Base-by-base conservation (phyloP, 2,888 invertebrate species). In the Erannis defoliaria region DNA sequence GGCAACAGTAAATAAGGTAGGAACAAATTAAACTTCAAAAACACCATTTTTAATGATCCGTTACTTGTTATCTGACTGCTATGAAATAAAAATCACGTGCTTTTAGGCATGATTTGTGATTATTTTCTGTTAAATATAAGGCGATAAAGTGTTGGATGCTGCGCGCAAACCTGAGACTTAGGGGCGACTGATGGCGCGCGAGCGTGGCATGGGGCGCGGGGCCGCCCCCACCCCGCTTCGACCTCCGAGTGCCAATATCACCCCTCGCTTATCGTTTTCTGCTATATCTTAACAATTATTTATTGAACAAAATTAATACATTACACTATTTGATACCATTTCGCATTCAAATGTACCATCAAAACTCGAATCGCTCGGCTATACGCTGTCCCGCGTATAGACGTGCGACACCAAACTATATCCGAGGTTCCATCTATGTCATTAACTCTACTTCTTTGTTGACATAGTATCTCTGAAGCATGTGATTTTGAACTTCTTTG, bases 121-220 rank as follows among this genome's bases (percentile, higher is more conserved):
- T 58, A 66, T 66, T 69, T 70, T 59, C 54, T 55, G 46, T 37
- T 53, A 48, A 46, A 67, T 61, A 62, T 31, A 56, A 75, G 61
- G 68, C 74, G 80, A 75, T 81, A 81, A 81, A 80, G 72, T 70
- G 78, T 73, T 73, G 79, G 88, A 90, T 90, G 90, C 89, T 91
- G 90, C 81, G 90, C 81, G 82, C 90, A 86, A 90, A 90, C 88
- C 89, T 89, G 88, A 87, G 90, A 90, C 91, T 90, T 86, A 78
- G 87, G 87, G 89, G 86, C 92, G 85, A 92, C 92, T 92, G 90
- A 86, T 84, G 86, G 82, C 80, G 76, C 80, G 73, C 79, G 77
- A 77, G 74, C 66, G 88, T 84, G 82, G 88, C 84, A 77, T 84
- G 89, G 82, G 84, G 77, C 55, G 84, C 81, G 84, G 84, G 80